Percentiles rank a stretch among this genome's conserved stretches.
Evolutionary conservation across 2,888 invertebrate species (phyloP).

Genomic region (Coenonympha glycerion): DNA sequence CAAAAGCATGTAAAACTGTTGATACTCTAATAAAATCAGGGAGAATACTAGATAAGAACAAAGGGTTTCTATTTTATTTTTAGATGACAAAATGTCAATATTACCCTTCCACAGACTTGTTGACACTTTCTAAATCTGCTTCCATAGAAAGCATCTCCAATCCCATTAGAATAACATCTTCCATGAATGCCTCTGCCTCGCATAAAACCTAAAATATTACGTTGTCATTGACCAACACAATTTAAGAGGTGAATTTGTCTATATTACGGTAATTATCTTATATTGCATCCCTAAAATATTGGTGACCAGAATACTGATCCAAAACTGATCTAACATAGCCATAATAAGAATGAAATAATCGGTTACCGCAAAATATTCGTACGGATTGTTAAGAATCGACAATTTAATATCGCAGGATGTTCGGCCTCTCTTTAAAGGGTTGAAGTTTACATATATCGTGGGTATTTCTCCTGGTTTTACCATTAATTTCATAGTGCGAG

Average conservation of each 20-base stretch:
- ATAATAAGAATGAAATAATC: background rate
- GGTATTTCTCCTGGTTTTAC: slow-evolving; percentile 46
- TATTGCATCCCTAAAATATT: no score
- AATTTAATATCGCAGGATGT: slow-evolving; percentile 54
- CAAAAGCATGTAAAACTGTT: no score
- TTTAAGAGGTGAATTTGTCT: no score
- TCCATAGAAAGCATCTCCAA: slow-evolving; percentile 68
- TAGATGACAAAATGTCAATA: no score
- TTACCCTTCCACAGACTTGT: slow-evolving; percentile 41
- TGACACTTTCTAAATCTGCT: slow-evolving; percentile 48
- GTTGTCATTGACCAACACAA: no score
- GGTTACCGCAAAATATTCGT: slow-evolving; percentile 58
- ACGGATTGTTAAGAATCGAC: slow-evolving; percentile 57
- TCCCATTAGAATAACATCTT: slow-evolving; percentile 61
- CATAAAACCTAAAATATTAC: slow-evolving; percentile 49
- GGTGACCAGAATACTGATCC: no score
- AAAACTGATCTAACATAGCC: no score
- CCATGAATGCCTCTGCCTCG: slow-evolving; percentile 67
- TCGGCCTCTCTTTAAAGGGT: slow-evolving; percentile 54
- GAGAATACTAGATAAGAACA: no score
- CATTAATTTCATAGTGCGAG: slow-evolving; percentile 40
- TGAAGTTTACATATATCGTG: slow-evolving; percentile 46
- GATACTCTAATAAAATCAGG: no score
- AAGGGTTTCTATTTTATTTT: no score
- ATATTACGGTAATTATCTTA: no score